Evolutionary conservation across 2,888 invertebrate genomes (phyloP).

Genomic region (Drosophila anomalata): DNA sequence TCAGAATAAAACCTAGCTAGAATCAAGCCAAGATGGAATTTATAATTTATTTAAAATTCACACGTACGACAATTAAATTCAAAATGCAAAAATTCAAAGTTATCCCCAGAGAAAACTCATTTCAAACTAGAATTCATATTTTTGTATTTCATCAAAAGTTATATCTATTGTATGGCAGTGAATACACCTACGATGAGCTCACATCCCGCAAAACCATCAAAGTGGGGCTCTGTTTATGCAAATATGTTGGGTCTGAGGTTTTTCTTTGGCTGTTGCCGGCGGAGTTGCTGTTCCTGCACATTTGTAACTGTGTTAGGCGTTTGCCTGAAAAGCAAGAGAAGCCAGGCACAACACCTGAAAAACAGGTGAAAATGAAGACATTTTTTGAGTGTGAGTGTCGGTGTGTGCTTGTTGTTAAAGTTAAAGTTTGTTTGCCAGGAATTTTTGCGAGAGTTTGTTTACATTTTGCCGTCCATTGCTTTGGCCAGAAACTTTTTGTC

Average conservation of each 20-base stretch:
- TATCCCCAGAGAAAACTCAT: neutral
- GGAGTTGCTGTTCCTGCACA: conserved; percentile 22
- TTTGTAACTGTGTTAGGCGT: conserved; percentile 58
- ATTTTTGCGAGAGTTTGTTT: conserved; percentile 38
- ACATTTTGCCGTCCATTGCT: conserved; percentile 30
- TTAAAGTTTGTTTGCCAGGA: conserved; percentile 55
- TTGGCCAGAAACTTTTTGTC: conserved; percentile 5
- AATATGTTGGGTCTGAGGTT: conserved; percentile 62
- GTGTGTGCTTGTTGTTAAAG: conserved; percentile 34
- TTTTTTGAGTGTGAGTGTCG: conserved; percentile 33
- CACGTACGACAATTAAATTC: neutral
- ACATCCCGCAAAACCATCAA: conserved; percentile 20
- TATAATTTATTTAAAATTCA: neutral
- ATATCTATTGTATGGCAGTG: conserved; percentile 3
- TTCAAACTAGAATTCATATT: neutral
- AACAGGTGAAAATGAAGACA: conserved; percentile 65
- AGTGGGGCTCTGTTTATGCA: conserved; percentile 63
- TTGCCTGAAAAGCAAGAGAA: conserved; percentile 30
- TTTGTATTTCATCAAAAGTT: conserved; percentile 13
- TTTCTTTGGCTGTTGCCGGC: conserved; percentile 31
- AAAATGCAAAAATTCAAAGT: neutral
- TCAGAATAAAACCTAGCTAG: too few species aligned
- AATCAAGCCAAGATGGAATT: too few species aligned
- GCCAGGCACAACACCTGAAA: conserved; percentile 27
- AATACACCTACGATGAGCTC: conserved; percentile 17